These are phyloP conservation scores for Harpagifer antarcticus DNA, from an alignment of 2,797 vertebrate genomes.

Conservation along the genomic window DNA sequence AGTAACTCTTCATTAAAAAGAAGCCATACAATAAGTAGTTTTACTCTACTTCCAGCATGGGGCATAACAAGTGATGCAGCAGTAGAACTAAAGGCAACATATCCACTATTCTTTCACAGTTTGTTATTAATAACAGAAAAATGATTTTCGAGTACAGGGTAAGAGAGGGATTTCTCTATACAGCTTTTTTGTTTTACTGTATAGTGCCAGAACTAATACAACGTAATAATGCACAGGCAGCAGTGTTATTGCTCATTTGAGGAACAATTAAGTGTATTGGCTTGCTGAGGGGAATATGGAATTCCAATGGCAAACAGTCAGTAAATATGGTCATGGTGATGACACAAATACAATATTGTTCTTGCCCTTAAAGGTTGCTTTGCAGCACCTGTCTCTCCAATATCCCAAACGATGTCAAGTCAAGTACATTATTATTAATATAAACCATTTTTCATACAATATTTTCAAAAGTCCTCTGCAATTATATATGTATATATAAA, in stretches of 20 bases:
- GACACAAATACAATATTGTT: background rate
- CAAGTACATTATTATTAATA: background rate
- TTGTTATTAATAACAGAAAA: background rate
- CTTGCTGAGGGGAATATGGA: background rate
- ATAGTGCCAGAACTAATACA: background rate
- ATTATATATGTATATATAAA: no score
- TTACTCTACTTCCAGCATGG: background rate
- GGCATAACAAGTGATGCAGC: background rate
- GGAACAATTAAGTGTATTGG: background rate
- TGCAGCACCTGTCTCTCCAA: background rate
- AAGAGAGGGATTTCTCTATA: background rate
- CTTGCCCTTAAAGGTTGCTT: background rate
- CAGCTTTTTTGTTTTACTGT: background rate
- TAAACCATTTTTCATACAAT: background rate
- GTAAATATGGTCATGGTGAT: background rate
- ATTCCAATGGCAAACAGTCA: background rate
- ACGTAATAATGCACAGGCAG: background rate
- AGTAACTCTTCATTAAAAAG: conserved; percentile 8
- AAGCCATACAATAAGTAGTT: background rate
- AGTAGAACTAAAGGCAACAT: background rate
- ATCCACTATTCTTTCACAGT: background rate
- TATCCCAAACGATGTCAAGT: background rate
- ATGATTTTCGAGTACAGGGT: background rate
- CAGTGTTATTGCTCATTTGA: background rate
- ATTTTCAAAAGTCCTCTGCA: background rate